These are phyloP conservation scores for Chloropsis hardwickii DNA, from an alignment of 2,113 vertebrate species.

Conservation along the genomic window DNA sequence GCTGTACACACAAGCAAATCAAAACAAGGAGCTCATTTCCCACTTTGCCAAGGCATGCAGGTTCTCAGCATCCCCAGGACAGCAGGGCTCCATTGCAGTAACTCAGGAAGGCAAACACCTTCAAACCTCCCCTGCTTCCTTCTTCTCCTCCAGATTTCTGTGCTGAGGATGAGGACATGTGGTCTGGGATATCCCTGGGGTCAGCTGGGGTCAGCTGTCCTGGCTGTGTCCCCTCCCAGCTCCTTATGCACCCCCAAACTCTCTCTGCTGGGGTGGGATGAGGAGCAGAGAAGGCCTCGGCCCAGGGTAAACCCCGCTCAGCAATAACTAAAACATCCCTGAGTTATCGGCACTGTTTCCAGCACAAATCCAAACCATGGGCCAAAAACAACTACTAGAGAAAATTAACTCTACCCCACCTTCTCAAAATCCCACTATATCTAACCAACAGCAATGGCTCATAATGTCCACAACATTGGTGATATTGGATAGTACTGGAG, in stretches of 20 bases:
- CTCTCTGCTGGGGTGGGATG: neutral
- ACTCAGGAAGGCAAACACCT: neutral
- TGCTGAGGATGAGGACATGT: neutral
- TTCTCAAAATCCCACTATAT: neutral
- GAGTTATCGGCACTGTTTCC: neutral
- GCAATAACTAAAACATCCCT: neutral
- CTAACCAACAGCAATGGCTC: neutral
- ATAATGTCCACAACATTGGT: neutral
- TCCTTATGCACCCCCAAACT: neutral
- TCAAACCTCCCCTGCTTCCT: rapidly evolving
- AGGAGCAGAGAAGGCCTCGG: neutral
- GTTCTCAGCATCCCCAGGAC: neutral
- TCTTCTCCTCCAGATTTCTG: neutral
- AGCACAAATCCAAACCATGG: neutral
- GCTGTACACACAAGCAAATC: neutral
- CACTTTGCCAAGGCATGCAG: neutral
- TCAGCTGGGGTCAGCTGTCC: neutral
- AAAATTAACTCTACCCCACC: neutral
- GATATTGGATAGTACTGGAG: neutral
- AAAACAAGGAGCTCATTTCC: neutral
- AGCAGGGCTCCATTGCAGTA: neutral
- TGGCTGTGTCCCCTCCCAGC: neutral
- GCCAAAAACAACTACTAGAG: neutral
- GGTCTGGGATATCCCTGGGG: neutral
- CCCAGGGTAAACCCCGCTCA: neutral